These are phyloP conservation scores for Protula sp. DNA, from an alignment of 2,888 invertebrate genomes.

Conservation along the genomic window DNA sequence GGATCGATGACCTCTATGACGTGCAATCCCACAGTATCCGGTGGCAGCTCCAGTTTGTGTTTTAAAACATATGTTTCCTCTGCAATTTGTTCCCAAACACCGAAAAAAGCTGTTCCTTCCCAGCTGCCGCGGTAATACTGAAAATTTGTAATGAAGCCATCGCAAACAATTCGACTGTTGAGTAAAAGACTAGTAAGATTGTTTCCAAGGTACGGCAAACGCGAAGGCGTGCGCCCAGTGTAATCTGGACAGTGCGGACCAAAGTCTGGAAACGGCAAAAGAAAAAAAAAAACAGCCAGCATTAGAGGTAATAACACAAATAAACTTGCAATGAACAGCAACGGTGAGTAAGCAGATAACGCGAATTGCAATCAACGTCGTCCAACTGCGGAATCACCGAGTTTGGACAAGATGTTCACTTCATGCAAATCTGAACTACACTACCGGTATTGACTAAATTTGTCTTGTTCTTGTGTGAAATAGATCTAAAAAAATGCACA, in stretches of 20 bases:
- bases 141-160: slow-evolving; percentile 37
- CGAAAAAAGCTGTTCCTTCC: slow-evolving; percentile 34
- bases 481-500: too few relatives aligned
- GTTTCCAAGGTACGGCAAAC: slow-evolving; percentile 32
- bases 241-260: slow-evolving; percentile 28
- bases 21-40: slow-evolving; percentile 29
- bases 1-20: slow-evolving; percentile 25
- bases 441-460: too few relatives aligned
- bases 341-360: too few relatives aligned
- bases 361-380: too few relatives aligned
- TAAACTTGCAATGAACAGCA: too few relatives aligned
- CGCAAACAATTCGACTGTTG: slow-evolving; percentile 45
- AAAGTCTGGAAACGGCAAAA: slow-evolving; percentile 2
- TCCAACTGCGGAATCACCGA: too few relatives aligned
- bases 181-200: slow-evolving; percentile 43
- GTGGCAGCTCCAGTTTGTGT: slow-evolving; percentile 32
- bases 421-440: too few relatives aligned
- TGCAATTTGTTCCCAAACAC: slow-evolving; percentile 38
- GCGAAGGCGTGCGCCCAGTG: slow-evolving; percentile 34
- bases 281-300: too few relatives aligned
- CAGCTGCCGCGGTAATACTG: slow-evolving; percentile 37
- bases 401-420: too few relatives aligned
- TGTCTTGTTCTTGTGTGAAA: too few relatives aligned
- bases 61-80: slow-evolving; percentile 32
- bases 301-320: too few relatives aligned